Base-by-base conservation (phyloP, 1,140 invertebrate genomes). In the Chrysomallon squamiferum region DNA sequence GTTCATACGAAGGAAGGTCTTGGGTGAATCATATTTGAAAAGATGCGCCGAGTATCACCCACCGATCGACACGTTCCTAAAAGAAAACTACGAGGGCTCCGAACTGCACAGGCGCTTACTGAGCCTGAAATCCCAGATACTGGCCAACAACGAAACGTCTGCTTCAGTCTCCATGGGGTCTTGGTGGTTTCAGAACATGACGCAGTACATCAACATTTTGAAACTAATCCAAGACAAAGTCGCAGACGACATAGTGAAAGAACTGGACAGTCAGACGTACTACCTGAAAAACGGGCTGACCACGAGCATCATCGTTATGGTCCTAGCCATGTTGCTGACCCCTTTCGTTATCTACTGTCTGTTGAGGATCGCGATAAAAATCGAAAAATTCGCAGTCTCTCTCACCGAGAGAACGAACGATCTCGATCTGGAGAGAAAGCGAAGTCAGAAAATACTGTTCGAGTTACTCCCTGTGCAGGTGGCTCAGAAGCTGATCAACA, bases 171-270 rank as follows among this genome's bases (percentile, higher is more conserved):
- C 47, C 18, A 69, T 64, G 66, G 64, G 66, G 0, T 20, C 63
- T 5, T 35, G 38, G 56, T 77, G 75, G 75, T 77, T 77, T 58
- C 38, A 57, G 11, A 77, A 74, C 45, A 77, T 77, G 75, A 77
- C 75, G 13, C 15, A 32, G 22, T 77, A 73, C 57, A 73, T 77
- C 56, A 69, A 77, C 57, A 73, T 77, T 35, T 38, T 77, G 30
- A 72, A 74, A 64, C 29, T 20, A 0, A 38, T 47, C 1, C 72
- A 73, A 30, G 65, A 65, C 38, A 27, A 43, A 2, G 43, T 73
- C n/a, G 72, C 69, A 3, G 13, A 22, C 6, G 49, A 71, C 62
- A 65, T 68, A n/a, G 59, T 67, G 13, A 7, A 13, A 1, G 60
- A 47, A 1, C 54, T 77, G n/a, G 50, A 72, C 7, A 11, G 32